Evolutionary conservation across 2,888 invertebrate genomes (phyloP).

Genomic region (Scaptomyza polygonia): DNA sequence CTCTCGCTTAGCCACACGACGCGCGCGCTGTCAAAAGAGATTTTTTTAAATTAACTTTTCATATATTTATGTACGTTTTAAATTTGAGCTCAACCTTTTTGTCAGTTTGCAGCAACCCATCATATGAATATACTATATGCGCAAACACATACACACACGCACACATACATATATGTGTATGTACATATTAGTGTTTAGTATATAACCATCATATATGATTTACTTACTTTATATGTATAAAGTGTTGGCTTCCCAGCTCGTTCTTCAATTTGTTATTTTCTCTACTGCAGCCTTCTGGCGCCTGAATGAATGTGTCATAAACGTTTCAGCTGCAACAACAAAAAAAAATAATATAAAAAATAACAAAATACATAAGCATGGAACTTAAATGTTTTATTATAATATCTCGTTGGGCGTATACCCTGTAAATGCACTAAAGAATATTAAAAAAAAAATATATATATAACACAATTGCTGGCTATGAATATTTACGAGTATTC

Average conservation of each 20-base stretch:
- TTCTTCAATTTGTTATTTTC: constrained; percentile 55
- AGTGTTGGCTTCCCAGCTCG: constrained; percentile 38
- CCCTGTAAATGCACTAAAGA: not conserved
- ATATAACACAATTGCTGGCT: too few species aligned
- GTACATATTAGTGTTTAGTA: constrained; percentile 4
- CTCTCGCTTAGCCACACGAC: constrained; percentile 15
- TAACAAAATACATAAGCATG: constrained; percentile 6
- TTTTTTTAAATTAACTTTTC: constrained; percentile 79
- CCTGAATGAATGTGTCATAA: constrained; percentile 61
- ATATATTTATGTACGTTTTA: constrained; percentile 76
- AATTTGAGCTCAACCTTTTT: constrained; percentile 58
- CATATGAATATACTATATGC: constrained; percentile 15
- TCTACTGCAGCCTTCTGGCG: constrained; percentile 41
- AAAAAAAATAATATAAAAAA: not conserved
- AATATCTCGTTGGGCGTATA: not conserved
- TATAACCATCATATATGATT: constrained; percentile 8
- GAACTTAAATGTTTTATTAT: not conserved
- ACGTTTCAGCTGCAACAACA: constrained; percentile 41
- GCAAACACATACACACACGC: constrained; percentile 1
- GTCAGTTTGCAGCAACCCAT: constrained; percentile 47
- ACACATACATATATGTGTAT: constrained; percentile 1
- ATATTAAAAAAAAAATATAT: not conserved
- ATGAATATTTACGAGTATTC: not conserved
- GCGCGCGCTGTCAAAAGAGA: constrained; percentile 74
- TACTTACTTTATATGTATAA: constrained; percentile 19